Base-by-base conservation (phyloP, 2,888 invertebrate genomes). In the Caenorhabditis sinica region DNA sequence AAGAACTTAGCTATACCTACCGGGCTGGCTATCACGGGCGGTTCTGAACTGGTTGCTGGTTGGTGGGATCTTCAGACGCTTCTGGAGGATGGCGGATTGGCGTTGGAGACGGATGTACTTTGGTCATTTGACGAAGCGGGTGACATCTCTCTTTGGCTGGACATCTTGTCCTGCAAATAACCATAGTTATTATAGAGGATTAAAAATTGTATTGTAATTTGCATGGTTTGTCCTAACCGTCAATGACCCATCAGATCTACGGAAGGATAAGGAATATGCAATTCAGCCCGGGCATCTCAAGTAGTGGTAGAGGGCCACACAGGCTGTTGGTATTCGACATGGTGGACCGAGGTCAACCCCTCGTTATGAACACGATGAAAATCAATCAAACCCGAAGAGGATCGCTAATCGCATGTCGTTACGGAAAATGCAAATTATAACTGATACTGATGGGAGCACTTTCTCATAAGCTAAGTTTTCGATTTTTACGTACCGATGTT, bases 91-190 rank as follows among this genome's bases (percentile, higher is more conserved):
- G 65, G 97, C 96, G 94, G 96, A 96, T 93, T 99, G 98, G 58
- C 99, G 95, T 94, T 99, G 99, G 89, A 99, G 96, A 90, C 98
- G 96, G 93, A 99, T 97, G 94, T 99, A 99, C 94, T 97, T 97
- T 90, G 99, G 99, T 99, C 99, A 99, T 95, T 95, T 95, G 74
- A 99, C 98, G 93, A 99, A 99, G 87, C 99, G 95, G 90, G 97
- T 97, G 90, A 99, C 94, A 94, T 99, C 98, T 93, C 98, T 96
- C 90, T 96, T 96, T 75, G 99, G 99, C 94, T 98, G 98, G 93
- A 99, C 96, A 93, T 97, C 97, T 94, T 98, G 98, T 92, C 98
- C 97, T 97, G 84, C 6, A 90, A 87, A 76, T 40, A 45, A 60
- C 17, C 9, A 33, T 1, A 9, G 20, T 63, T 45, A 61, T 33